These are phyloP conservation scores for Parnassius mnemosyne DNA, from an alignment of 2,888 invertebrate genomes.

Conservation along the genomic window DNA sequence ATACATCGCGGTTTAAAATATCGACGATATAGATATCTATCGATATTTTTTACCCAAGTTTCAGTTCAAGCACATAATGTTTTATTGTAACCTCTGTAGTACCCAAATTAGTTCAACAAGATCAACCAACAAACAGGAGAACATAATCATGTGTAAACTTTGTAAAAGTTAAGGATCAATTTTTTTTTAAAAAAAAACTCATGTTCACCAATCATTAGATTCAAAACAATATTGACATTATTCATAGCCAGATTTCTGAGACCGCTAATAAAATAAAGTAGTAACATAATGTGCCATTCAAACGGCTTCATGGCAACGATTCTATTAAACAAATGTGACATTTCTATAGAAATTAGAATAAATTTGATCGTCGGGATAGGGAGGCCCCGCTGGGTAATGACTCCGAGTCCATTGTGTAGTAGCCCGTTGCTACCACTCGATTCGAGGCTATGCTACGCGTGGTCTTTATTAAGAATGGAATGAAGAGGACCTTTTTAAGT, in stretches of 20 bases:
- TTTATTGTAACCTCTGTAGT: too few relatives aligned
- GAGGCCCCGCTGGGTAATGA: constrained; percentile 33
- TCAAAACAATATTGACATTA: neutral
- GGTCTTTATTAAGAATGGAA: constrained; percentile 14
- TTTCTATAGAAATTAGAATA: constrained; percentile 39
- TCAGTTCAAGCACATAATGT: too few relatives aligned
- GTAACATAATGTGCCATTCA: constrained; percentile 33
- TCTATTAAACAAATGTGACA: constrained; percentile 33
- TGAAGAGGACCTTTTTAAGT: neutral
- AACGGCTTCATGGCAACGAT: constrained; percentile 20
- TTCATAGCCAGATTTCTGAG: constrained; percentile 13
- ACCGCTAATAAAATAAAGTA: constrained; percentile 17
- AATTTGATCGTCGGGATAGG: constrained; percentile 30
- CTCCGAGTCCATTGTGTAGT: constrained; percentile 30
- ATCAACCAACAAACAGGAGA: too few relatives aligned
- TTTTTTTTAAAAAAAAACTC: too few relatives aligned
- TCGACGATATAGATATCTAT: too few relatives aligned
- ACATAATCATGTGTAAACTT: too few relatives aligned
- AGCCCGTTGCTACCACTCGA: constrained; percentile 24
- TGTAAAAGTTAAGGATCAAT: too few relatives aligned
- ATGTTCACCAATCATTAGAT: neutral
- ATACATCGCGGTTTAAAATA: too few relatives aligned
- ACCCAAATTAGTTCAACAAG: too few relatives aligned
- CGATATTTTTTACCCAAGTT: too few relatives aligned
- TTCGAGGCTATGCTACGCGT: constrained; percentile 4